phyloP scores from a whole-genome alignment of 1,140 invertebrate species.

The Danaus melanippus region DNA sequence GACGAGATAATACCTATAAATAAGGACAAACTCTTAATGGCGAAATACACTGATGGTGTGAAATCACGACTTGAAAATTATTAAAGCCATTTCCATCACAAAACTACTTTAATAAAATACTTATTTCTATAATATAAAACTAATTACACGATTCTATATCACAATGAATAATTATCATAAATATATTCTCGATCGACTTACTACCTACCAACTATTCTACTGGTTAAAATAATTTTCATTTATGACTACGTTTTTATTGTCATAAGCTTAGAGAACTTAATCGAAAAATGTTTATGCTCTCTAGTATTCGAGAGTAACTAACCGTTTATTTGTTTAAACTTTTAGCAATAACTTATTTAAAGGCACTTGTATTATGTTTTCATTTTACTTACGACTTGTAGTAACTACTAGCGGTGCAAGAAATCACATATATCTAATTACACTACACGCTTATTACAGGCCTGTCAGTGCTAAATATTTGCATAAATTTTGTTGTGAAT shows the following conservation, averaged over 20 bases:
- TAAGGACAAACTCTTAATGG: conserved; percentile 62
- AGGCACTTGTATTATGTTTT: too few species aligned
- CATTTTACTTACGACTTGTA: too few species aligned
- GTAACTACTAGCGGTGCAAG: conserved; percentile 8
- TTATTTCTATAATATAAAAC: conserved; percentile 30
- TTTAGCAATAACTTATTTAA: too few species aligned
- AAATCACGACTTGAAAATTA: conserved; percentile 64
- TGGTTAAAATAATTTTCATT: too few species aligned
- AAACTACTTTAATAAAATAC: conserved; percentile 38
- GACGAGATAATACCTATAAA: conserved; percentile 65
- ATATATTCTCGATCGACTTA: too few species aligned
- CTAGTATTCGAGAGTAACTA: too few species aligned
- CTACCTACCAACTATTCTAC: too few species aligned
- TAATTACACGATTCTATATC: not conserved
- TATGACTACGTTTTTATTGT: too few species aligned
- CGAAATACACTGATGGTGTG: conserved; percentile 62
- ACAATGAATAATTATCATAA: too few species aligned
- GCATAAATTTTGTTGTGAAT: conserved; percentile 21
- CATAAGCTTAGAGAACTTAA: too few species aligned
- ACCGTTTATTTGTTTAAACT: too few species aligned
- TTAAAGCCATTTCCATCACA: conserved; percentile 49
- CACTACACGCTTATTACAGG: conserved; percentile 20
- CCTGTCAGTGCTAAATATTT: conserved; percentile 17
- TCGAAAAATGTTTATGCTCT: too few species aligned
- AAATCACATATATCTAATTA: conserved; percentile 27